Percentiles rank a stretch among this genome's conserved stretches.
Evolutionary conservation across 2,888 invertebrate species (phyloP).

Genomic region (Microctonus aethiopoides): DNA sequence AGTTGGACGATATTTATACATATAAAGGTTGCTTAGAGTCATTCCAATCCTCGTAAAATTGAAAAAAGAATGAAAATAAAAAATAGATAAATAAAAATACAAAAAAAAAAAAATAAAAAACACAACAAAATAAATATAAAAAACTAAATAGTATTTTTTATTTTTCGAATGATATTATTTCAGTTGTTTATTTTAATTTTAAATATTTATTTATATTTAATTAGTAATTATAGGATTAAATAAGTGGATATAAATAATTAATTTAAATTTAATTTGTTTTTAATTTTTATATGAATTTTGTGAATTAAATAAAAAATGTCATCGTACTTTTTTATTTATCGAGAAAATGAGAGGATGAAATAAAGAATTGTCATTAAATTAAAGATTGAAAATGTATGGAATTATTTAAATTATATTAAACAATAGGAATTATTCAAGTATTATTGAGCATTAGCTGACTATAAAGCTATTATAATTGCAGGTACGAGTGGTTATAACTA

Average conservation of each 20-base stretch:
- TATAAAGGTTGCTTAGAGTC: background rate
- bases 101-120: no score
- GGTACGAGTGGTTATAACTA: slow-evolving; percentile 9
- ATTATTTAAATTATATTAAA: slow-evolving; percentile 1
- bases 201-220: no score
- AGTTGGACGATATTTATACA: slow-evolving; percentile 7
- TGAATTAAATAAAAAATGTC: no score
- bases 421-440: slow-evolving; percentile 11
- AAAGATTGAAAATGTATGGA: background rate
- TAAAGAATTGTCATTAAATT: background rate
- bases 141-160: no score
- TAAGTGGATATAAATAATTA: no score
- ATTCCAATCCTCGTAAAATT: slow-evolving; percentile 1
- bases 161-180: no score
- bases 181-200: no score
- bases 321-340: background rate
- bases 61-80: background rate
- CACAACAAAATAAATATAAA: no score
- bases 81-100: no score
- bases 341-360: background rate
- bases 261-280: no score
- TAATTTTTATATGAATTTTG: no score
- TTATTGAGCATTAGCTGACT: background rate
- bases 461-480: slow-evolving; percentile 10
- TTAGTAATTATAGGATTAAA: no score